These are phyloP conservation scores for Rhabdomys pumilio DNA, from an alignment of 2,797 vertebrate genomes.

Conservation along the genomic window DNA sequence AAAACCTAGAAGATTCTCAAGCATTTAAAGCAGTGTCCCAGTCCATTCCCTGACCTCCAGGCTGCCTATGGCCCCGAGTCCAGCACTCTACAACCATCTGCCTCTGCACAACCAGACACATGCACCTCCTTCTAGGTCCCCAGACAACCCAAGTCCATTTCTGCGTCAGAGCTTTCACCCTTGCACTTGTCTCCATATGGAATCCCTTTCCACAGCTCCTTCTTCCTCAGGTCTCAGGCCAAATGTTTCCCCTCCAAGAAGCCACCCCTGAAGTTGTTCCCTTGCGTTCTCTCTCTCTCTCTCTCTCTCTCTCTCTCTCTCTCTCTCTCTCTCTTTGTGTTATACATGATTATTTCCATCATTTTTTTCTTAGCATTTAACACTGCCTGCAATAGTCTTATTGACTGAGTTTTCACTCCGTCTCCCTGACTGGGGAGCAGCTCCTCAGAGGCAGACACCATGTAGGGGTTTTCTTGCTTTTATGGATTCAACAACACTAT, in stretches of 20 bases:
- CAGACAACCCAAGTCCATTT: neutral
- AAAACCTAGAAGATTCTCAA: neutral
- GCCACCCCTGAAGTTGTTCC: neutral
- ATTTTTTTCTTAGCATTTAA: neutral
- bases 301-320: fast-evolving
- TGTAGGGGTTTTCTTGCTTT: neutral
- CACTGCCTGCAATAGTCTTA: neutral
- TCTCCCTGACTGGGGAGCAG: neutral
- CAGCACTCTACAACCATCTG: neutral
- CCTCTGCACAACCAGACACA: neutral
- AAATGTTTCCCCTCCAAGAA: neutral
- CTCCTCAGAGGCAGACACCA: neutral
- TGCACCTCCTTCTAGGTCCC: neutral
- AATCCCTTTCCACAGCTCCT: neutral
- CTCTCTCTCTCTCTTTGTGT: no score
- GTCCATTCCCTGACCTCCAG: neutral
- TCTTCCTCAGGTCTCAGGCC: neutral
- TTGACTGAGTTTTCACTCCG: neutral
- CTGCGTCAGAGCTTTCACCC: neutral
- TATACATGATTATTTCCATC: neutral
- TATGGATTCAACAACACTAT: neutral
- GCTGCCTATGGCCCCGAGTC: neutral
- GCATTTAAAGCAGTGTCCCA: neutral
- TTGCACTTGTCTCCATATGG: neutral
- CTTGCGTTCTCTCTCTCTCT: neutral